Evolutionary conservation across 2,797 vertebrate genomes (phyloP).

Genomic region (Crenichthys baileyi): DNA sequence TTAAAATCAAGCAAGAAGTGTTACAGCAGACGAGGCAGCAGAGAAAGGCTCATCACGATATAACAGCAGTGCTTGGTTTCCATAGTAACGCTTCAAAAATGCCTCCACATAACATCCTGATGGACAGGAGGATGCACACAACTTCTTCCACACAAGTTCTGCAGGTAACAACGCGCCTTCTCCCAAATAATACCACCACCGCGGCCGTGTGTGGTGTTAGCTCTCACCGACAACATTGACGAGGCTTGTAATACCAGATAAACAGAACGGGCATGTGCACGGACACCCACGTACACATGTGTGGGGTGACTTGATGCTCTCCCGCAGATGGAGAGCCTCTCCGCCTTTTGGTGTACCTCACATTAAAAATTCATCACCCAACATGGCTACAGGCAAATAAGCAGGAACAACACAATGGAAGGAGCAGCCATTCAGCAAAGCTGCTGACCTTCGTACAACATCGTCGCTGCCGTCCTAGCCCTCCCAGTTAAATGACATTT

Average conservation of each 20-base stretch:
- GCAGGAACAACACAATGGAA: conserved; percentile 35
- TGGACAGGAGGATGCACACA: conserved; percentile 67
- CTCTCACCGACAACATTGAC: conserved; percentile 41
- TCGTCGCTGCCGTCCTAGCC: conserved; percentile 28
- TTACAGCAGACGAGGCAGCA: conserved; percentile 48
- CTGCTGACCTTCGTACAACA: conserved; percentile 33
- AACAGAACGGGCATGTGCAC: conserved; percentile 25
- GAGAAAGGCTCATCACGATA: conserved; percentile 60
- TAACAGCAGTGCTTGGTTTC: conserved; percentile 79
- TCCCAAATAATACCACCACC: conserved; percentile 47
- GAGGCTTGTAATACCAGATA: conserved; percentile 43
- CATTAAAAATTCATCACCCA: conserved; percentile 64
- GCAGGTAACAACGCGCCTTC: conserved; percentile 33
- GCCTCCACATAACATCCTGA: conserved; percentile 69
- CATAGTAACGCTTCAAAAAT: conserved; percentile 85
- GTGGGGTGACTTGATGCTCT: conserved; percentile 32
- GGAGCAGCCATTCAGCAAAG: conserved; percentile 20
- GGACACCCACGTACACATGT: conserved; percentile 14
- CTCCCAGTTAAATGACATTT: conserved; percentile 45
- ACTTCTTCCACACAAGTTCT: conserved; percentile 21
- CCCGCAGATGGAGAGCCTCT: conserved; percentile 49
- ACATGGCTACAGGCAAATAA: conserved; percentile 51
- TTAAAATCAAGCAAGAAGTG: conserved; percentile 48
- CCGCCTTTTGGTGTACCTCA: conserved; percentile 51
- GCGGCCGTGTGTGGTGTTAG: conserved; percentile 20